These are phyloP conservation scores for Amblyopsis rosae DNA, from an alignment of 2,113 vertebrate genomes.

Conservation along the genomic window DNA sequence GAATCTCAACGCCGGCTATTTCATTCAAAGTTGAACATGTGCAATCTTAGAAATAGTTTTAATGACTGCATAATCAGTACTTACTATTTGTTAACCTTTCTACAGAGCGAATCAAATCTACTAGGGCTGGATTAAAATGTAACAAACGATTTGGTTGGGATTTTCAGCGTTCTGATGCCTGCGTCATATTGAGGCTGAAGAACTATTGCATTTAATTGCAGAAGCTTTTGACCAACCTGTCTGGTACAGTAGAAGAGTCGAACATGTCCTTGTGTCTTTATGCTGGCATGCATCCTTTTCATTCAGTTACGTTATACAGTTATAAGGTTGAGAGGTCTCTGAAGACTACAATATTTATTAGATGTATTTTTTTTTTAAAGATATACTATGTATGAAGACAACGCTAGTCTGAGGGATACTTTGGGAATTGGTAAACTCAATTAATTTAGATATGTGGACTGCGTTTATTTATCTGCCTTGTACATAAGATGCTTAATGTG, in stretches of 20 bases:
- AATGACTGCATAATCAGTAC: too few relatives aligned
- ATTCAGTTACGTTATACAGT: slow-evolving; percentile 12
- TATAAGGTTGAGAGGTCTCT: slow-evolving; percentile 12
- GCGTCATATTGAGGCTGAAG: neutral
- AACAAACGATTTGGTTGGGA: neutral
- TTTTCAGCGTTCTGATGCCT: neutral
- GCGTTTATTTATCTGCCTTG: neutral
- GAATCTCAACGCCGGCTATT: too few relatives aligned
- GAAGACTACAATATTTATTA: slow-evolving; percentile 3
- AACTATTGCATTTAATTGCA: neutral
- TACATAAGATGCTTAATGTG: slow-evolving; percentile 23
- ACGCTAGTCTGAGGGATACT: slow-evolving; percentile 13
- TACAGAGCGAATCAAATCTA: too few relatives aligned
- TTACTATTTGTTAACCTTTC: too few relatives aligned
- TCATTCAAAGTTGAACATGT: too few relatives aligned
- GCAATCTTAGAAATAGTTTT: too few relatives aligned
- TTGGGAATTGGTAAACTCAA: slow-evolving; percentile 13
- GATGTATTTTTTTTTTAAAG: slow-evolving; percentile 5
- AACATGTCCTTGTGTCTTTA: slow-evolving; percentile 30
- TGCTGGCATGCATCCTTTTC: neutral
- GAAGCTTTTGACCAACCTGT: slow-evolving; percentile 14
- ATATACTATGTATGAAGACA: neutral
- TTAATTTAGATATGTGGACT: slow-evolving; percentile 23
- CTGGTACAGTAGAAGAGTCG: neutral
- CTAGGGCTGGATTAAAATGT: too few relatives aligned